A percentile compares a stretch with the other conserved stretches of the same genome.
Conservation (phyloP, 2,888 invertebrate genomes). For the Brassicogethes aeneus region DNA sequence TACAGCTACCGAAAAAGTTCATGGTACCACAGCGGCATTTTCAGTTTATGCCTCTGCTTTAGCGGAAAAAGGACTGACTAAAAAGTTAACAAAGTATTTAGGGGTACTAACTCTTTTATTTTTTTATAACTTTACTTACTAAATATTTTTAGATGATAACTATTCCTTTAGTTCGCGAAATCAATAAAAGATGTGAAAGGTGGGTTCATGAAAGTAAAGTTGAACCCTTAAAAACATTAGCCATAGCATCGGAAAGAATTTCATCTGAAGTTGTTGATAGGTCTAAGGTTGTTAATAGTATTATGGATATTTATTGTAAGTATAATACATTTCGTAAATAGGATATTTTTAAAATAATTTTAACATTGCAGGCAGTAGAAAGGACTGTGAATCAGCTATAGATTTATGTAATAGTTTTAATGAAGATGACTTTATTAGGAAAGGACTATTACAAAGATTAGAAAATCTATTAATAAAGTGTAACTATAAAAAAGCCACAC, state of each 20-base stretch:
- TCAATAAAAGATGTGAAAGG: constrained; percentile 28
- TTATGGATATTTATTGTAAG: constrained; percentile 47
- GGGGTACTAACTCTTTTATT: constrained; percentile 28
- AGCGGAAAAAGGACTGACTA: constrained; percentile 47
- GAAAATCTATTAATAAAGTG: constrained; percentile 14
- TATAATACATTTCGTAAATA: constrained; percentile 43
- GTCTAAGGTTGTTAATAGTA: constrained; percentile 41
- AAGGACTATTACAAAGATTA: constrained; percentile 6
- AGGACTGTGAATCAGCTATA: constrained; percentile 41
- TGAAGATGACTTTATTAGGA: constrained; percentile 39
- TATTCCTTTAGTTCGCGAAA: too few species aligned
- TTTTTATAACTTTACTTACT: too few species aligned
- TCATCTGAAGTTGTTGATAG: constrained; percentile 31
- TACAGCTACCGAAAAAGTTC: constrained; percentile 34
- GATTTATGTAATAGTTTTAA: constrained; percentile 44
- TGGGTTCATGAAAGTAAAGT: constrained; percentile 32
- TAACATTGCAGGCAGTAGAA: constrained; percentile 42
- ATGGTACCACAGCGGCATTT: constrained; percentile 41
- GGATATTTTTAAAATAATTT: constrained; percentile 2
- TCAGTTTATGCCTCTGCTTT: constrained; percentile 45
- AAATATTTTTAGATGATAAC: too few species aligned
- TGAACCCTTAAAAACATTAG: constrained; percentile 26
- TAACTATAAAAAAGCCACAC: constrained; percentile 10
- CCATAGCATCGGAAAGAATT: constrained; percentile 21
- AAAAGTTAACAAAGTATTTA: constrained; percentile 43